Percentiles rank a stretch among this genome's conserved stretches.
phyloP scores from a whole-genome alignment of 2,888 invertebrate genomes.

The Lycophotia porphyrea region DNA sequence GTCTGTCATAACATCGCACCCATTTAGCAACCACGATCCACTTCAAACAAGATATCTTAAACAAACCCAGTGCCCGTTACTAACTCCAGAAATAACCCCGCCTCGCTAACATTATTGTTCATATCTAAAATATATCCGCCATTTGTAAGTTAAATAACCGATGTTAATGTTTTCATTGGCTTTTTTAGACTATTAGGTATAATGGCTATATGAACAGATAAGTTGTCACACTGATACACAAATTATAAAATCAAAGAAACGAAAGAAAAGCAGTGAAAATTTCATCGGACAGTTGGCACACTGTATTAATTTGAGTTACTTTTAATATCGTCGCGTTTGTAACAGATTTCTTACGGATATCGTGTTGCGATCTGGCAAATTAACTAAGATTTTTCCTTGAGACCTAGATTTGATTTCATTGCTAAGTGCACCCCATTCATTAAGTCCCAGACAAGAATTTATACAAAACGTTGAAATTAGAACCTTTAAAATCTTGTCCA shows the following conservation, averaged over 20 bases:
- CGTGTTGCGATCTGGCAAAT: slow-evolving; percentile 24
- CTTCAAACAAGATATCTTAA: slow-evolving; percentile 76
- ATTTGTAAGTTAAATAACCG: slow-evolving; percentile 34
- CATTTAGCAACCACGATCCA: slow-evolving; percentile 72
- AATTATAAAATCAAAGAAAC: slow-evolving; percentile 49
- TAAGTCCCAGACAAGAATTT: background rate
- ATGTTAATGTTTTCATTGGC: slow-evolving; percentile 50
- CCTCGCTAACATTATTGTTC: slow-evolving; percentile 38
- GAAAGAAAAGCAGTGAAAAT: slow-evolving; percentile 50
- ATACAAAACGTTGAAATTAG: background rate
- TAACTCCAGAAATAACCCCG: slow-evolving; percentile 69
- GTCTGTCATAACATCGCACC: slow-evolving; percentile 79
- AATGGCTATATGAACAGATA: slow-evolving; percentile 50
- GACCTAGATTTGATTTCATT: background rate
- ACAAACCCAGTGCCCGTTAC: slow-evolving; percentile 65
- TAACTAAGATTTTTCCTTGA: background rate
- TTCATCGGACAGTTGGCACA: slow-evolving; percentile 53
- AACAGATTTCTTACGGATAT: slow-evolving; percentile 19
- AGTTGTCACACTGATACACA: slow-evolving; percentile 49
- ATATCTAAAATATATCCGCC: slow-evolving; percentile 32
- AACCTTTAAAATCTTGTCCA: slow-evolving; percentile 16
- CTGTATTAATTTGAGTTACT: slow-evolving; percentile 31
- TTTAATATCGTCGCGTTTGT: slow-evolving; percentile 22
- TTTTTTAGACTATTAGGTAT: slow-evolving; percentile 39
- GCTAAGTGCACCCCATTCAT: background rate